Percentiles rank a stretch among this genome's conserved stretches.
Conservation (phyloP, 2,113 vertebrate genomes). For the Hypocryptadius cinnamomeus region DNA sequence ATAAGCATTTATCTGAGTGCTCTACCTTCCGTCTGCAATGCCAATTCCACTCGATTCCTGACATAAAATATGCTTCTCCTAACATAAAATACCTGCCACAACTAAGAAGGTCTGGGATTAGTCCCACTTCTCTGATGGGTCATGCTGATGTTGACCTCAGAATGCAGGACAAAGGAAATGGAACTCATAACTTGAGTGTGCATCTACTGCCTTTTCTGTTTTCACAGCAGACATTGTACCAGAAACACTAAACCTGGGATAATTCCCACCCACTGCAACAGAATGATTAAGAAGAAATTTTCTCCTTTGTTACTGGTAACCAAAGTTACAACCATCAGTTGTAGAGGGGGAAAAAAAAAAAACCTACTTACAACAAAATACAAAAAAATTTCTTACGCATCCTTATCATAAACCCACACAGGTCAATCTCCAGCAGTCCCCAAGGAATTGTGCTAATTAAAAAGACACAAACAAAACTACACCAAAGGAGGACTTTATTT, state of each 20-base stretch:
- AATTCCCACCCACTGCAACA: neutral
- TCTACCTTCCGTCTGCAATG: neutral
- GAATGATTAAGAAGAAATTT: neutral
- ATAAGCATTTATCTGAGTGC: neutral
- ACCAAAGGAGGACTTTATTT: constrained; percentile 33
- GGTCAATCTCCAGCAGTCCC: constrained; percentile 10
- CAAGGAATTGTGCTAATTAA: neutral
- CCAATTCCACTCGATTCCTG: neutral
- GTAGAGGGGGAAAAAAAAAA: neutral
- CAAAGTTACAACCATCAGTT: neutral
- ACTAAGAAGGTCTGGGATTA: neutral
- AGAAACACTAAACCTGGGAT: neutral
- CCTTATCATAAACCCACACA: neutral
- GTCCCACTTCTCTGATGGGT: neutral
- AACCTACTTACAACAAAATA: neutral
- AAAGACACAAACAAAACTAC: constrained; percentile 44
- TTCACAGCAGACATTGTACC: neutral
- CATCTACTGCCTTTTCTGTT: neutral
- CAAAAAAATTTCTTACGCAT: neutral
- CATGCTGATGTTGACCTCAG: neutral
- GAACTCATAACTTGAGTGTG: neutral
- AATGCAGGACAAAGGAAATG: neutral
- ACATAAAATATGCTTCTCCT: neutral
- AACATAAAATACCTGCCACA: neutral
- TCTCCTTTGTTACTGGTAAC: neutral